Conservation (phyloP, 2,888 invertebrate genomes). For the Tineola bisselliella region DNA sequence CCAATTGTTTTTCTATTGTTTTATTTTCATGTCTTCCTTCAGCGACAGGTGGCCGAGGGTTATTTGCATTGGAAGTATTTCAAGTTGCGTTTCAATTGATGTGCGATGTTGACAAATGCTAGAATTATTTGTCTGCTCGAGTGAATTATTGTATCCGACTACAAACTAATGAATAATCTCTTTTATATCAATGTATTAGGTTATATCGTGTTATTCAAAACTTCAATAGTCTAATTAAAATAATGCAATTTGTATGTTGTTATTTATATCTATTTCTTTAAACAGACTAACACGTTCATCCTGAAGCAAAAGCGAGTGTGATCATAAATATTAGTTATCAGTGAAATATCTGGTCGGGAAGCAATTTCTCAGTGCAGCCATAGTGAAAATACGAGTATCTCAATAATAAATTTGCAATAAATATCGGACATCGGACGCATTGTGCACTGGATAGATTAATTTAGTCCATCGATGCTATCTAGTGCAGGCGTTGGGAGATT, state of each 20-base stretch:
- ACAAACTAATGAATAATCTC: no score
- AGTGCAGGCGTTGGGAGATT: conserved; percentile 22
- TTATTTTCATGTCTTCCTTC: not conserved
- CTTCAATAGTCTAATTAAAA: no score
- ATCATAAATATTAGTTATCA: conserved; percentile 12
- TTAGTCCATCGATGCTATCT: conserved; percentile 29
- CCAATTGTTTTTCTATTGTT: not conserved
- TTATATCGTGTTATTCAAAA: no score
- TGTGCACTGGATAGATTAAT: conserved; percentile 33
- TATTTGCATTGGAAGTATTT: not conserved
- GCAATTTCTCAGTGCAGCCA: conserved; percentile 13
- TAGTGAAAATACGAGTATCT: conserved; percentile 8
- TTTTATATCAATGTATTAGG: no score
- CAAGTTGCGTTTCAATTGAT: not conserved
- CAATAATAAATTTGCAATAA: conserved; percentile 26
- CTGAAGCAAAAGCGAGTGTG: not conserved
- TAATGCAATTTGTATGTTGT: no score
- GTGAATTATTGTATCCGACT: no score
- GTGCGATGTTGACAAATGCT: not conserved
- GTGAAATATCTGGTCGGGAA: conserved; percentile 12
- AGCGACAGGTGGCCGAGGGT: not conserved
- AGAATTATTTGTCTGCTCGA: no score
- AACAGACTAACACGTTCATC: not conserved
- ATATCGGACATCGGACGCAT: conserved; percentile 25
- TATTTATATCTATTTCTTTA: not conserved